Conservation (phyloP, 2,888 invertebrate species). For the Drosophila dives region DNA sequence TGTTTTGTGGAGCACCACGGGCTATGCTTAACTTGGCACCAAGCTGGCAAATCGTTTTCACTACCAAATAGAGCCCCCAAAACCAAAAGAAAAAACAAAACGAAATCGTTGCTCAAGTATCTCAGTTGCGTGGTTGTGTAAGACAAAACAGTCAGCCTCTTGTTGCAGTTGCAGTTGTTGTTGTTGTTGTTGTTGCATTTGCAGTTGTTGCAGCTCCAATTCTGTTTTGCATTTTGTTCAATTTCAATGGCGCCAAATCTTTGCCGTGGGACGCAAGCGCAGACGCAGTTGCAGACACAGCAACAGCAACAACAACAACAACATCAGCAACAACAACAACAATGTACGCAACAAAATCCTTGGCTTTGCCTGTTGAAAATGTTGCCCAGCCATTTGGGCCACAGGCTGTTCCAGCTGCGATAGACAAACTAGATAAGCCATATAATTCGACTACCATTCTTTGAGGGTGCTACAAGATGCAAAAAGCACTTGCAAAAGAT, state of each 20-base stretch:
- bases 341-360: conserved; percentile 56
- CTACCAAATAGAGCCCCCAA: conserved; percentile 70
- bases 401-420: conserved; percentile 50
- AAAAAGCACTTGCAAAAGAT: conserved; percentile 10
- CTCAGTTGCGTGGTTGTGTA: conserved; percentile 45
- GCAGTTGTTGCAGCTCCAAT: conserved; percentile 53
- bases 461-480: conserved; percentile 14
- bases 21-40: conserved; percentile 79
- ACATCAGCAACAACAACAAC: background rate
- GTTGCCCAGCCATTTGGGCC: conserved; percentile 63
- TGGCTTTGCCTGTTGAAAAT: conserved; percentile 58
- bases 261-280: conserved; percentile 63
- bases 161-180: conserved; percentile 33
- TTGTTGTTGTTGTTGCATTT: conserved; percentile 21
- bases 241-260: conserved; percentile 77
- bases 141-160: conserved; percentile 46
- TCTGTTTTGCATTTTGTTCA: conserved; percentile 70
- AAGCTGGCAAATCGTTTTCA: conserved; percentile 76
- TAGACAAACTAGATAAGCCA: conserved; percentile 61
- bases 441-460: conserved; percentile 49
- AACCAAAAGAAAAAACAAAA: conserved; percentile 29
- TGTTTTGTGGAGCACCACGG: conserved; percentile 36
- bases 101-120: conserved; percentile 33
- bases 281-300: conserved; percentile 14
- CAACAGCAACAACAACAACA: background rate